Evolutionary conservation across 2,113 vertebrate species (phyloP), one percentile per base, ranked within the genome.

Genomic region (Hydrochoerus hydrochaeris): DNA sequence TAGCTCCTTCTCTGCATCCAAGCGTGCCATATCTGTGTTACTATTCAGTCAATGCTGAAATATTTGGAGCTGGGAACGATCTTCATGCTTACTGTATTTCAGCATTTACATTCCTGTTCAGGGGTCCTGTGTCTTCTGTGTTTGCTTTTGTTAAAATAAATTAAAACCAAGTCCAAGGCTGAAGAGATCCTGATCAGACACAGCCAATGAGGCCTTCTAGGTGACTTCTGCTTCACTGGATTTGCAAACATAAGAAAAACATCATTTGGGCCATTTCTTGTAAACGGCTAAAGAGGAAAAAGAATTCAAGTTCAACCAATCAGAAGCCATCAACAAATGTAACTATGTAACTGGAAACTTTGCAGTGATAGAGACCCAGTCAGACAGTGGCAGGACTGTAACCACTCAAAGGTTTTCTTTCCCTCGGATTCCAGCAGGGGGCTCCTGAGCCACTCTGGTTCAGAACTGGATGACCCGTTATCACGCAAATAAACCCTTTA

Each of bases 61-160:
- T 38, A 46, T 67, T 84, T 62, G 28, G 58, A 52, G 41, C 35
- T 82, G 54, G 49, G 30, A 4, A 3, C 7, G 28, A 62, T 30
- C 57, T 95, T 87, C 17, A 20, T 65, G 49, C 83, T 87, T 93
- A 62, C 3, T 4, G 62, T 9, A 17, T 30, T 49, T 95, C 63
- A 60, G 65, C 58, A 90, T 62, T 84, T 44, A 26, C 1, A 84
- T 17, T 63, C 69, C 75, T 90, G 32, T 90, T 81, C 46, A 52
- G 57, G 86, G 24, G 19, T n/a, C 77, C 57, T 54, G 3, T 69
- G 52, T 78, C 41, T 57, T 9, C 46, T 82, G 49, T 85, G 28
- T 85, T 88, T 94, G 41, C 58, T 69, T 22, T 75, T 75, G 67
- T 41, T 75, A 84, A 83, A 62, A 35, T 83, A 73, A 88, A 89